These are phyloP conservation scores for Drosophila emarginata DNA, from an alignment of 2,888 invertebrate genomes.

Conservation along the genomic window DNA sequence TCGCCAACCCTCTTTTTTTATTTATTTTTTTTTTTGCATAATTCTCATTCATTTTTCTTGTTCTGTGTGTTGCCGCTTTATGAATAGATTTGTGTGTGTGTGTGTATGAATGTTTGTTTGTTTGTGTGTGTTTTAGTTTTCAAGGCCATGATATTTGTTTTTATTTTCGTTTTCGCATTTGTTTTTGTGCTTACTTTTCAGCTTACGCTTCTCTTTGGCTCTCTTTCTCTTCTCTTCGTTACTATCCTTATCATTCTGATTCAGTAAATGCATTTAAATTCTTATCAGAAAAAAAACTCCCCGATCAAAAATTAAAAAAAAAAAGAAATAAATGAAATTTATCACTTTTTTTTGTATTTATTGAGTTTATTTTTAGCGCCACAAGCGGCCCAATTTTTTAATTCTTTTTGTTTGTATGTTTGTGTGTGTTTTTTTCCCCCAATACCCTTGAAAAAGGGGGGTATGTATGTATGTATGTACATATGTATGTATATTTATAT, in stretches of 20 bases:
- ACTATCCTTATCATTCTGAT: constrained; percentile 4
- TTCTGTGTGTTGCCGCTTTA: no score
- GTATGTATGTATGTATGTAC: no score
- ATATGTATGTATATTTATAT: no score
- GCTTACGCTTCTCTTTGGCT: constrained; percentile 6
- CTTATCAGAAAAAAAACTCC: constrained; percentile 34
- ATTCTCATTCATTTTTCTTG: constrained; percentile 32
- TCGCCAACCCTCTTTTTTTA: constrained; percentile 34
- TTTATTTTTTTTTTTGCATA: constrained; percentile 37
- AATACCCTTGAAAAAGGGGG: background rate
- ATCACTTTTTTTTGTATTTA: constrained; percentile 30
- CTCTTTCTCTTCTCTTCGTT: constrained; percentile 2
- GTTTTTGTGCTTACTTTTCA: constrained; percentile 26
- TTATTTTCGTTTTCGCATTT: constrained; percentile 38
- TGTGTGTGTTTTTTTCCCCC: background rate
- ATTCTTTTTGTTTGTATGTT: constrained; percentile 25
- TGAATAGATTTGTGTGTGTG: background rate
- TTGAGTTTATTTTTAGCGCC: constrained; percentile 60
- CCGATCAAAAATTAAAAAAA: constrained; percentile 36
- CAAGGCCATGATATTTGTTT: constrained; percentile 64
- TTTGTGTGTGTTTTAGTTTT: constrained; percentile 48
- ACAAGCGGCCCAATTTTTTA: constrained; percentile 47
- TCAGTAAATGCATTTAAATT: constrained; percentile 8
- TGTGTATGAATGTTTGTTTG: constrained; percentile 24
- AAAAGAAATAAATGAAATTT: constrained; percentile 35